A percentile compares a stretch with the other conserved stretches of the same genome.
Conservation (phyloP, 2,888 invertebrate genomes). For the Pristionchus maxplancki region DNA sequence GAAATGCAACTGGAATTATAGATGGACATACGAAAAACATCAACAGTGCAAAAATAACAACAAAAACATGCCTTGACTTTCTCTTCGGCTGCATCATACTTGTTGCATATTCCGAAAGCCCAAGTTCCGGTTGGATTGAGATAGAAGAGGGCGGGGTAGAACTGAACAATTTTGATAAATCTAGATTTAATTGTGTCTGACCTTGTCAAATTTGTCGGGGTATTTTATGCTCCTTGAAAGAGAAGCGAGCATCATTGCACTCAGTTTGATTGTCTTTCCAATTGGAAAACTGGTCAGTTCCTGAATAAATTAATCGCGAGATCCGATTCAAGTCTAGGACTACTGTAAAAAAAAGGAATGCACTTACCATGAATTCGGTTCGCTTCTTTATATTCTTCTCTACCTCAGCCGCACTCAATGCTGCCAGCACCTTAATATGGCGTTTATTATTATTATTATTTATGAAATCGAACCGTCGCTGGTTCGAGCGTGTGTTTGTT, state of each 20-base stretch:
- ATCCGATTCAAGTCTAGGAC: too few relatives aligned
- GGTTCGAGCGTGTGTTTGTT: too few relatives aligned
- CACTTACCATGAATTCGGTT: too few relatives aligned
- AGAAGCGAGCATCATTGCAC: neutral
- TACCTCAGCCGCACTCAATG: too few relatives aligned
- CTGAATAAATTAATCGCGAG: neutral
- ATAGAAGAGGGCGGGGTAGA: neutral
- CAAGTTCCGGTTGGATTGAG: neutral
- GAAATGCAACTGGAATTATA: neutral
- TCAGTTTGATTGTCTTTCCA: neutral
- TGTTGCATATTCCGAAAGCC: neutral
- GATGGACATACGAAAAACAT: neutral
- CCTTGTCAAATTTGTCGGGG: neutral
- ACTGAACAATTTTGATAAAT: neutral
- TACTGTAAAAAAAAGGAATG: too few relatives aligned
- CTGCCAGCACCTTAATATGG: too few relatives aligned
- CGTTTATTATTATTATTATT: too few relatives aligned
- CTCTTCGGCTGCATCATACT: neutral
- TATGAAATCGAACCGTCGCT: too few relatives aligned
- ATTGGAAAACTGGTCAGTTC: neutral
- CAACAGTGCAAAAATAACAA: neutral
- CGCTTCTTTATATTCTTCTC: too few relatives aligned
- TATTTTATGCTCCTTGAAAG: neutral
- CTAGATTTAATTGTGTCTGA: neutral
- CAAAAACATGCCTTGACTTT: neutral